Percentiles rank a stretch among this genome's conserved stretches.
Evolutionary conservation across 2,797 vertebrate species (phyloP).

Genomic region (Poecilia wingei): DNA sequence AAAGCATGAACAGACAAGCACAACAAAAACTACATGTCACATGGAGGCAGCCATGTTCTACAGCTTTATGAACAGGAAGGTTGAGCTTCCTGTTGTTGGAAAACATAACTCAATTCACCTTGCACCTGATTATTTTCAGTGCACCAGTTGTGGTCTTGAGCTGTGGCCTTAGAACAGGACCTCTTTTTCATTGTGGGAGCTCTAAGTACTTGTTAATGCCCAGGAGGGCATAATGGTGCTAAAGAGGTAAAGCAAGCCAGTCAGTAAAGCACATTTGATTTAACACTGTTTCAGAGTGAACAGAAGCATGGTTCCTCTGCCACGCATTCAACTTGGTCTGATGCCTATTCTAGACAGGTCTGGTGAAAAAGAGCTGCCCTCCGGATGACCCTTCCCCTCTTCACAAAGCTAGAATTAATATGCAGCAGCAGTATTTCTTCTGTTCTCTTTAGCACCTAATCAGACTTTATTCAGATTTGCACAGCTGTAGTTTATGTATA

Average conservation of each 20-base stretch:
- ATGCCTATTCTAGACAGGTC: conserved; percentile 34
- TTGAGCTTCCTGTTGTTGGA: conserved; percentile 44
- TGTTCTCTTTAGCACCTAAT: conserved; percentile 81
- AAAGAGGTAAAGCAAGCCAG: conserved; percentile 60
- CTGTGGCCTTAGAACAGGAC: conserved; percentile 50
- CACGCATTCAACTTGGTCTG: conserved; percentile 21
- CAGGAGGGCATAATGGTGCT: conserved; percentile 59
- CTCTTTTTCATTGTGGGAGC: conserved; percentile 69
- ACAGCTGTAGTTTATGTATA: conserved; percentile 85
- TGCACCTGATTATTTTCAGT: conserved; percentile 56
- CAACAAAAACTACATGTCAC: background rate
- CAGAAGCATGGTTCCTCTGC: conserved; percentile 27
- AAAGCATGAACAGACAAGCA: conserved; percentile 27
- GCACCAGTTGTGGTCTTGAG: conserved; percentile 72
- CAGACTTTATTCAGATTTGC: conserved; percentile 81
- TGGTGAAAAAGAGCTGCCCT: conserved; percentile 14
- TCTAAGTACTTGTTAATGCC: conserved; percentile 67
- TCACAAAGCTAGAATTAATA: conserved; percentile 74
- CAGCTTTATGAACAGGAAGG: conserved; percentile 29
- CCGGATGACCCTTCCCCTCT: background rate
- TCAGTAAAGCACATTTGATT: conserved; percentile 55
- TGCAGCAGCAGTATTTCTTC: conserved; percentile 68
- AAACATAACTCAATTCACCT: conserved; percentile 60
- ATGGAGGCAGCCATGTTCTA: background rate
- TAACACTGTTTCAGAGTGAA: conserved; percentile 49